Conservation (phyloP, 1,140 invertebrate species). For the Drosophila ficusphila region DNA sequence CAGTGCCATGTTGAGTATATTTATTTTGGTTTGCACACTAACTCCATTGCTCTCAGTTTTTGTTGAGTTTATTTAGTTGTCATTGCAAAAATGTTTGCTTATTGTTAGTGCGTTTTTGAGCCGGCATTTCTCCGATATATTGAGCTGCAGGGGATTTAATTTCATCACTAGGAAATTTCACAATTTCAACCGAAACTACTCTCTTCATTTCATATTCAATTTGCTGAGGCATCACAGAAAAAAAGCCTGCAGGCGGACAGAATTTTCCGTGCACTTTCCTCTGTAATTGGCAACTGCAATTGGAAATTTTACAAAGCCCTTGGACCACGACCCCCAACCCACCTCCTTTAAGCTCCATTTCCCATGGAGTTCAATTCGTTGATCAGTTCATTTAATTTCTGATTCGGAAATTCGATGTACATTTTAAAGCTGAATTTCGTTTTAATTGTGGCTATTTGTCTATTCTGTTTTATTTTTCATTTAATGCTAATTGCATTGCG, state of each 20-base stretch:
- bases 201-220: conserved; percentile 61
- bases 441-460: conserved; percentile 37
- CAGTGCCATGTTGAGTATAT: conserved; percentile 49
- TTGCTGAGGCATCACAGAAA: conserved; percentile 21
- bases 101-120: conserved; percentile 57
- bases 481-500: conserved; percentile 51
- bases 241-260: conserved; percentile 43
- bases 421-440: conserved; percentile 43
- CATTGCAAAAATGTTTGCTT: conserved; percentile 69
- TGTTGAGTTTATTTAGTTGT: conserved; percentile 74
- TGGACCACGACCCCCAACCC: conserved; percentile 1
- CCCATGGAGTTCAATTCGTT: conserved; percentile 59
- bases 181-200: conserved; percentile 37
- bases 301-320: conserved; percentile 41
- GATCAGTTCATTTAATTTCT: conserved; percentile 74
- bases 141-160: conserved; percentile 28
- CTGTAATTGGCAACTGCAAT: conserved; percentile 39
- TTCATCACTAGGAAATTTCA: conserved; percentile 42
- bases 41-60: conserved; percentile 4
- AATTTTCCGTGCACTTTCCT: conserved; percentile 34
- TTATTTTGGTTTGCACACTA: conserved; percentile 42
- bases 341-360: conserved; percentile 15
- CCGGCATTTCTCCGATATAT: conserved; percentile 8
- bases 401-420: conserved; percentile 34
- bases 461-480: conserved; percentile 30